Percentiles rank a stretch among this genome's conserved stretches.
Evolutionary conservation across 2,797 vertebrate species (phyloP).

Genomic region (Enteromius anoplus): DNA sequence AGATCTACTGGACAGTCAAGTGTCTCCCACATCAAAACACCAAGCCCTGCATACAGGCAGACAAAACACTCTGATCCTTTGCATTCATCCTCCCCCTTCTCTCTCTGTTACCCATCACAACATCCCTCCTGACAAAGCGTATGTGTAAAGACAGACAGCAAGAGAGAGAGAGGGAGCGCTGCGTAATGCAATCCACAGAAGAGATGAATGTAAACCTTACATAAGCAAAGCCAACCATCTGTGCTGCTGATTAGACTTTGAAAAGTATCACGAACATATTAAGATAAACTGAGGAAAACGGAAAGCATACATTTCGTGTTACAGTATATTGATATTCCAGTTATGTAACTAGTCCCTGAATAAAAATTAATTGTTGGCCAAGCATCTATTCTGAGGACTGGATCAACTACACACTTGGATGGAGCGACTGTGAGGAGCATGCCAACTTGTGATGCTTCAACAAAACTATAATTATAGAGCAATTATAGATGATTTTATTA

Average conservation of each 20-base stretch:
- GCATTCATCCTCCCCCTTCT: slow-evolving; percentile 15
- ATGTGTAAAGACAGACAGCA: slow-evolving; percentile 8
- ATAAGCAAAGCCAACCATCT: slow-evolving; percentile 68
- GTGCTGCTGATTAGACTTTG: slow-evolving; percentile 53
- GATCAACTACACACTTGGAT: slow-evolving; percentile 3
- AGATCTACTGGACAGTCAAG: slow-evolving; percentile 46
- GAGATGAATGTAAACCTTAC: slow-evolving; percentile 64
- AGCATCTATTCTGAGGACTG: neutral
- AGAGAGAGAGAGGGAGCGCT: neutral
- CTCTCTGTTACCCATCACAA: slow-evolving; percentile 53
- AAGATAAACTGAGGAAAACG: slow-evolving; percentile 24
- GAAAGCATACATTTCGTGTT: neutral
- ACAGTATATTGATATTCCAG: neutral
- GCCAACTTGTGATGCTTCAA: neutral
- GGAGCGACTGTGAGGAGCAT: neutral
- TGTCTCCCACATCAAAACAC: slow-evolving; percentile 25
- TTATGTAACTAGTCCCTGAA: slow-evolving; percentile 4
- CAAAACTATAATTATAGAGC: neutral
- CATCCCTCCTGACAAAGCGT: slow-evolving; percentile 49
- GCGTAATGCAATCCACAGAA: slow-evolving; percentile 57
- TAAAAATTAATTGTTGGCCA: neutral
- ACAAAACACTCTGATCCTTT: slow-evolving; percentile 34
- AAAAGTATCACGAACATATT: slow-evolving; percentile 57
- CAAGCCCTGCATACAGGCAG: slow-evolving; percentile 8
- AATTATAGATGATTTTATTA: neutral